Percentiles rank a stretch among this genome's conserved stretches.
Evolutionary conservation across 2,888 invertebrate genomes (phyloP).

Genomic region (Epiblema foenella): DNA sequence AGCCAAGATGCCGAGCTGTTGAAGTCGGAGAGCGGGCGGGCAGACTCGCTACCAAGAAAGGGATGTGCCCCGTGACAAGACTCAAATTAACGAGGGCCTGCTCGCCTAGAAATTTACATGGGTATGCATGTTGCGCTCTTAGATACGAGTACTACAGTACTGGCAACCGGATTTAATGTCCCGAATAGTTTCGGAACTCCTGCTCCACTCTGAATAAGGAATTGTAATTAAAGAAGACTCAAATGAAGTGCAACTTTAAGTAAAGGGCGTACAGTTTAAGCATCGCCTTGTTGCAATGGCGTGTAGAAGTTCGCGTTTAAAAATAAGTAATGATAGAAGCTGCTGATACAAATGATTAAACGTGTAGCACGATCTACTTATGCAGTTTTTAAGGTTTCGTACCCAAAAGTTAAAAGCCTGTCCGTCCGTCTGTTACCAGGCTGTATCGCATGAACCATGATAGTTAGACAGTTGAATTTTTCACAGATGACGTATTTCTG

Average conservation of each 20-base stretch:
- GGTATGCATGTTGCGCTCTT: slow-evolving; percentile 78
- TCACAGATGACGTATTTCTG: too few species aligned
- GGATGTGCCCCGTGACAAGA: slow-evolving; percentile 79
- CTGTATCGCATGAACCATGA: too few species aligned
- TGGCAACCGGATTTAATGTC: slow-evolving; percentile 74
- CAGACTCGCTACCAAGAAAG: slow-evolving; percentile 73
- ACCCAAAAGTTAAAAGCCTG: too few species aligned
- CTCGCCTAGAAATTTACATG: slow-evolving; percentile 77
- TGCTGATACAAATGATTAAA: too few species aligned
- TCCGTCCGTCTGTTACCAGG: too few species aligned
- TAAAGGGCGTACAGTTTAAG: slow-evolving; percentile 47
- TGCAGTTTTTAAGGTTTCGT: too few species aligned
- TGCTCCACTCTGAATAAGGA: slow-evolving; percentile 57
- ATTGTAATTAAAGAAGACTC: slow-evolving; percentile 74
- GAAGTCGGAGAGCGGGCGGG: slow-evolving; percentile 55
- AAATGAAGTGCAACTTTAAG: slow-evolving; percentile 62
- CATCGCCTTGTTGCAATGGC: background rate
- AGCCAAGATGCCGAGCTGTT: slow-evolving; percentile 58
- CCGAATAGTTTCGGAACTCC: slow-evolving; percentile 74
- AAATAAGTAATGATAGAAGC: too few species aligned
- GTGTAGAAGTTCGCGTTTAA: background rate
- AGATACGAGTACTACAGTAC: slow-evolving; percentile 63
- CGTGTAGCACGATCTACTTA: too few species aligned
- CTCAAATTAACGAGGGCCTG: slow-evolving; percentile 76
- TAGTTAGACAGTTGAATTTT: too few species aligned